Evolutionary conservation across 2,888 invertebrate genomes (phyloP).

Genomic region (Rhorus exstirpatorius): DNA sequence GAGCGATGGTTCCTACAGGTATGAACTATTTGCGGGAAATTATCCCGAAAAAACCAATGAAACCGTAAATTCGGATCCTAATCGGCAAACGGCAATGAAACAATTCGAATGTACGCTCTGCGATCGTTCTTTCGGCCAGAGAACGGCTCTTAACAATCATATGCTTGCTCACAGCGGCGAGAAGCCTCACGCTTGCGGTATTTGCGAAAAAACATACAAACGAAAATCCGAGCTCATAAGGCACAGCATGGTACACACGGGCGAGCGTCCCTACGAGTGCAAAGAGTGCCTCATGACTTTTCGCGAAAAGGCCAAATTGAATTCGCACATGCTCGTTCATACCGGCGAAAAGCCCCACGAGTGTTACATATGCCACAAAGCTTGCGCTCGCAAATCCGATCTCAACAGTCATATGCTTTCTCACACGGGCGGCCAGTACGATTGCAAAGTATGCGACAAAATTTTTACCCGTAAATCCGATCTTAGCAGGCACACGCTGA

Average conservation of each 20-base stretch:
- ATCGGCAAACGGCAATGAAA: slow-evolving; percentile 71
- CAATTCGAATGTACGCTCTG: slow-evolving; percentile 83
- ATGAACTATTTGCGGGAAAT: slow-evolving; percentile 79
- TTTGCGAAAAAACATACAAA: slow-evolving; percentile 84
- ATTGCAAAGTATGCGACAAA: slow-evolving; percentile 84
- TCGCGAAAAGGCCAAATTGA: slow-evolving; percentile 83
- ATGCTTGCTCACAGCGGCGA: slow-evolving; percentile 83
- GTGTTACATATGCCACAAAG: slow-evolving; percentile 84
- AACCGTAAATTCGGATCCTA: background rate
- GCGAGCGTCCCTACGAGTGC: slow-evolving; percentile 83
- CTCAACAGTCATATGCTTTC: slow-evolving; percentile 84
- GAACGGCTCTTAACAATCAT: slow-evolving; percentile 83
- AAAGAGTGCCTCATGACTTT: slow-evolving; percentile 84
- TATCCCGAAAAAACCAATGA: slow-evolving; percentile 80
- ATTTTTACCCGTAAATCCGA: slow-evolving; percentile 84
- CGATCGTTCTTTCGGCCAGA: slow-evolving; percentile 81
- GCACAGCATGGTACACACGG: slow-evolving; percentile 84
- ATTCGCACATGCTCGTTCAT: slow-evolving; percentile 84
- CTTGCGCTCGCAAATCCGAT: slow-evolving; percentile 84
- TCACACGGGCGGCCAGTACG: slow-evolving; percentile 84
- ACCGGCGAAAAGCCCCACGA: slow-evolving; percentile 84
- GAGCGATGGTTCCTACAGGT: slow-evolving; percentile 75
- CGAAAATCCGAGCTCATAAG: slow-evolving; percentile 83
- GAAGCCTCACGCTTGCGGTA: slow-evolving; percentile 82
- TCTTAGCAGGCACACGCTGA: slow-evolving; percentile 82